These are phyloP conservation scores for Drosophila recens DNA, from an alignment of 2,888 invertebrate species.

Conservation along the genomic window DNA sequence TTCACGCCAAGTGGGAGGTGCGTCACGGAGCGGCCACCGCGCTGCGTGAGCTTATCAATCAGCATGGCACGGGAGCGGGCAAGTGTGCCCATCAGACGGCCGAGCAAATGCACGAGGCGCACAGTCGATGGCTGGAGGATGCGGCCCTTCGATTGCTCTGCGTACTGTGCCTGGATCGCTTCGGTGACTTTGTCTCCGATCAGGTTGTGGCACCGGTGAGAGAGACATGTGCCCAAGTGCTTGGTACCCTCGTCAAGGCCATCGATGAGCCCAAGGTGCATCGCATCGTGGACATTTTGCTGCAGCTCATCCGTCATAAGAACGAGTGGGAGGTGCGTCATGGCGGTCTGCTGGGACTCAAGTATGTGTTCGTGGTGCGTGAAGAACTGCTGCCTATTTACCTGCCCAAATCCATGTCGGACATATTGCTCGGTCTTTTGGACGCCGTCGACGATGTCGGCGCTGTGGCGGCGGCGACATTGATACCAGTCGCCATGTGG, in stretches of 20 bases:
- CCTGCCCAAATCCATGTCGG: conserved; percentile 83
- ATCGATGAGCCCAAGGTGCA: conserved; percentile 89
- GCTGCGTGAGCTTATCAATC: conserved; percentile 91
- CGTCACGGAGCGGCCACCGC: conserved; percentile 98
- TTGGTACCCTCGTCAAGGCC: conserved; percentile 92
- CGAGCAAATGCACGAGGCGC: conserved; percentile 89
- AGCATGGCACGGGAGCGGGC: conserved; percentile 92
- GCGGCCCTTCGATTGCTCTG: conserved; percentile 93
- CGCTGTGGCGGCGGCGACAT: conserved; percentile 96
- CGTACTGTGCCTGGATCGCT: conserved; percentile 96
- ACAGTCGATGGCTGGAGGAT: conserved; percentile 96
- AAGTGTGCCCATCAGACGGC: conserved; percentile 87
- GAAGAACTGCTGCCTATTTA: conserved; percentile 85
- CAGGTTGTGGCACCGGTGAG: conserved; percentile 99
- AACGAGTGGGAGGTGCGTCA: conserved; percentile 98
- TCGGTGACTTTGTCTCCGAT: conserved; percentile 99
- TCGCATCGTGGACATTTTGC: conserved; percentile 89
- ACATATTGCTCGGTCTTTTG: conserved; percentile 88
- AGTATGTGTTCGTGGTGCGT: conserved; percentile 93
- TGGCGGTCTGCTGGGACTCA: conserved; percentile 95
- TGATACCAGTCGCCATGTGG: conserved; percentile 93
- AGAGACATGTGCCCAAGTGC: conserved; percentile 97
- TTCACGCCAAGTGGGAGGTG: conserved; percentile 96
- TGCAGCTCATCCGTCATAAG: conserved; percentile 90
- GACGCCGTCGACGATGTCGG: conserved; percentile 97